Evolutionary conservation across 2,797 vertebrate genomes (phyloP), one percentile per base, ranked within the genome.

Genomic region (Lerista edwardsae): DNA sequence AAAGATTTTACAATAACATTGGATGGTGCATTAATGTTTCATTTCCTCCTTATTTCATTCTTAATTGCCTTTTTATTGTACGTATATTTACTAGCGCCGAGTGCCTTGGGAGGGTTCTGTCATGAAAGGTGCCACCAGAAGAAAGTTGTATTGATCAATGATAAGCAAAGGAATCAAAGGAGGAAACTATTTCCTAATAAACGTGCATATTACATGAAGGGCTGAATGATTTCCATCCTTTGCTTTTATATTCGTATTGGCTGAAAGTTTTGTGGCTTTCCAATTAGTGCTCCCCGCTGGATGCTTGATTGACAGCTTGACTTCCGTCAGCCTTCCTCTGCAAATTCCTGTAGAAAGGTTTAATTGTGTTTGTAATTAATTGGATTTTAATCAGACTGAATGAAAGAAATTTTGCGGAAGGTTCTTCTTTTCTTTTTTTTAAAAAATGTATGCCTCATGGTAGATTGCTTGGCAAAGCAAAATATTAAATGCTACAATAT

Each of bases 351-450:
- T 82, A 91, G 78, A 93, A 86, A 88, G 82, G n/a, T 89, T 86
- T 92, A 93, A 89, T 93, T 94, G 69, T 93, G 86, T 84, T 90
- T 87, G 90, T 88, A 94, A 93, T 94, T 95, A 95, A 94, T 91
- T 92, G 82, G 86, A 85, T 92, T 92, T 93, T 94, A 88, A 92
- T 92, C 94, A 94, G 84, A 90, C 36, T 80, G 67, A 71, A 90
- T 64, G 91, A 93, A 72, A 92, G 89, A 94, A 92, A 90, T 76
- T 85, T 89, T 78, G 72, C 80, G 82, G 83, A 75, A 88, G 41
- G 15, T 21, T 47, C 29, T 61, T 61, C 11, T 78, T 29, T 11
- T 47, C 44, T 62, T 76, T 77, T 75, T 61, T 69, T 39, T 17
- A 15, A 15, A 34, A 68, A 79, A n/a, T 59, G 34, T 12, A 74